Base-by-base conservation (phyloP, 2,888 invertebrate genomes). In the Anoplius nigerrimus region DNA sequence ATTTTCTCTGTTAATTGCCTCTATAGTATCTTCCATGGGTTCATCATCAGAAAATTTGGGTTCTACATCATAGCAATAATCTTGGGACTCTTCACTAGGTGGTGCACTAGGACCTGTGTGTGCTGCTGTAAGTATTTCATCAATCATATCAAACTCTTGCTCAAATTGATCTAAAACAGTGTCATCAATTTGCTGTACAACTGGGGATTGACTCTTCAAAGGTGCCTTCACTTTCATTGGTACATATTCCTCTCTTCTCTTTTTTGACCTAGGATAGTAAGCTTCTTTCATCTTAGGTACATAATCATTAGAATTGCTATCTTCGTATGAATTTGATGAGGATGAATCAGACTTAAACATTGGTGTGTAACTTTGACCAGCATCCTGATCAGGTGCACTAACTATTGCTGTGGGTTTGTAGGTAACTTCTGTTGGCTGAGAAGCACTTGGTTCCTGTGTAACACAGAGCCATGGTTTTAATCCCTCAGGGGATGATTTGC, bases 101-200 rank as follows among this genome's bases (percentile, higher is more conserved):
- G 48, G 27, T 8, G 24, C 15, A 27, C 60, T 68, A n/a, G 74
- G 43, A 54, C 53, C 59, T 8, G 63, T 48, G 18, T 74, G 70
- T 18, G 73, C 60, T 34, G 82, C 70, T 46, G 76, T 81, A 3
- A 90, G 78, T 59, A 90, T 88, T 65, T 90, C 89, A 75, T 90
- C 89, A 55, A 90, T 88, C 65, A 89, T 80, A 67, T 89, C 87
- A 75, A 89, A 89, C 58, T 89, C 90, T 11, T 80, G 81, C 3
- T 87, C 82, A 54, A 90, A 84, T 60, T 87, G 87, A 71, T 89
- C 88, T 60, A 89, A 81, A 56, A 87, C 78, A 43, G 87, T 86
- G 21, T 89, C 80, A 0, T 80, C 84, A 48, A 83, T 55, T 55
- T 69, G 74, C 20, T 81, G 79, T 0, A 80, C 73, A 1, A 11